Base-by-base conservation (phyloP, 92 coral and sea anemone species). In the Pocillopora grandis region DNA sequence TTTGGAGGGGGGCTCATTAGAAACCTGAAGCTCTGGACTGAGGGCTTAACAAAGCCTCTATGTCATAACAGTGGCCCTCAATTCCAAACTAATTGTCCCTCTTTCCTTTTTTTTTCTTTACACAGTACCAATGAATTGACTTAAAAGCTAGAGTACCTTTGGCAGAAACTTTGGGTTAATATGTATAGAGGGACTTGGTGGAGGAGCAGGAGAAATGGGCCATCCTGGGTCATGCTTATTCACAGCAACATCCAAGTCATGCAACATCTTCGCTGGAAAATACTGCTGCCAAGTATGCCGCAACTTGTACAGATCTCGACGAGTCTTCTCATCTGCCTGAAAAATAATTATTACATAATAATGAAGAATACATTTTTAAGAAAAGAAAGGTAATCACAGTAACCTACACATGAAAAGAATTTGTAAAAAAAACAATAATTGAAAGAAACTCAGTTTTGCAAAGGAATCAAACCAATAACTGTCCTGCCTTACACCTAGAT, bases 111-210 rank as follows among this genome's bases (percentile, higher is more conserved):
- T 27, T 27, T 27, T 27, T 27, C 31, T 27, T 27, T 27, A 27
- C 31, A 27, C 31, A 27, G 31, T 27, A 27, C 31, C 31, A 27
- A 12, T 59, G 5, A 9, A 59, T 7, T 12, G 14, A 59, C 62
- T 12, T 6, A 12, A 12, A 59, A 12, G 14, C 16, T 7, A 59
- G 0, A 12, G 14, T 82, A 84, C 98, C 98, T 94, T 96, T 76
- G 91, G 87, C 65, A 96, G 86, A 78, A 96, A 96, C 78, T 96
- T 96, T 15, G 99, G 99, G 74, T 96, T 96, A 49, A 96, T 88
- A 57, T 96, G 99, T 64, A 96, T 96, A 66, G 99, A 94, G 1
- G 99, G 99, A 65, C 98, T 95, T 27, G 97, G 95, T 18, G 99
- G 98, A 60, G 99, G 98, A 7, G 83, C 88, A 60, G 95, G 80